Evolutionary conservation across 2,797 vertebrate species (phyloP).

Genomic region (Amblyopsis hoosieri): DNA sequence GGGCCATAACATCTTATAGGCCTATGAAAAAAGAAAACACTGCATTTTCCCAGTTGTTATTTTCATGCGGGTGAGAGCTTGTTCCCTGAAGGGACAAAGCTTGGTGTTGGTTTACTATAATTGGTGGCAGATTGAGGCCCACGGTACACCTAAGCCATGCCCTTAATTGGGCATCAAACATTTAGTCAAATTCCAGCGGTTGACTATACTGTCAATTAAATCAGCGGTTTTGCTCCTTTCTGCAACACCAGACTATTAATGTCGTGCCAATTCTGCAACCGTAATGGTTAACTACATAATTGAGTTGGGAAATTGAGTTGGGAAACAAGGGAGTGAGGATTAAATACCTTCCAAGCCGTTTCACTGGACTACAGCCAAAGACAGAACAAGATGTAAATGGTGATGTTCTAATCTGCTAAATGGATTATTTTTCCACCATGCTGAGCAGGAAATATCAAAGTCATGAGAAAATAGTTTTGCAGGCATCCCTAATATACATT

Average conservation of each 20-base stretch:
- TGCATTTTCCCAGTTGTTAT: no score
- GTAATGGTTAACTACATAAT: constrained; percentile 11
- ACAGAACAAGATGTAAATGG: constrained; percentile 36
- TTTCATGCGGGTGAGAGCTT: neutral
- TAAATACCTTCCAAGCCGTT: constrained; percentile 22
- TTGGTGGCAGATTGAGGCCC: constrained; percentile 11
- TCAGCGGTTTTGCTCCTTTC: neutral
- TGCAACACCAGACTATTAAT: neutral
- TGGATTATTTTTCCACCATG: constrained; percentile 24
- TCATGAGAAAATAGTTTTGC: constrained; percentile 8
- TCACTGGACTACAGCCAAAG: constrained; percentile 4
- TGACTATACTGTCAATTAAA: constrained; percentile 10
- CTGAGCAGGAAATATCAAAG: constrained; percentile 14
- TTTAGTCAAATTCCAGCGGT: constrained; percentile 20
- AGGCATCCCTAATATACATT: constrained; percentile 14
- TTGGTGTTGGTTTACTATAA: constrained; percentile 25
- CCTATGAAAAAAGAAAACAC: no score
- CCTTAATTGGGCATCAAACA: neutral
- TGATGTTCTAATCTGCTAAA: constrained; percentile 34
- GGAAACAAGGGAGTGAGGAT: constrained; percentile 1
- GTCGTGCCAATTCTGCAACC: neutral
- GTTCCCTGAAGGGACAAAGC: constrained; percentile 28
- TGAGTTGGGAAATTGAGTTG: no score
- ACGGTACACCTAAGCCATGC: no score
- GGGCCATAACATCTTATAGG: no score